phyloP scores from a whole-genome alignment of 2,113 vertebrate species.

The Gasterosteus aculeatus region DNA sequence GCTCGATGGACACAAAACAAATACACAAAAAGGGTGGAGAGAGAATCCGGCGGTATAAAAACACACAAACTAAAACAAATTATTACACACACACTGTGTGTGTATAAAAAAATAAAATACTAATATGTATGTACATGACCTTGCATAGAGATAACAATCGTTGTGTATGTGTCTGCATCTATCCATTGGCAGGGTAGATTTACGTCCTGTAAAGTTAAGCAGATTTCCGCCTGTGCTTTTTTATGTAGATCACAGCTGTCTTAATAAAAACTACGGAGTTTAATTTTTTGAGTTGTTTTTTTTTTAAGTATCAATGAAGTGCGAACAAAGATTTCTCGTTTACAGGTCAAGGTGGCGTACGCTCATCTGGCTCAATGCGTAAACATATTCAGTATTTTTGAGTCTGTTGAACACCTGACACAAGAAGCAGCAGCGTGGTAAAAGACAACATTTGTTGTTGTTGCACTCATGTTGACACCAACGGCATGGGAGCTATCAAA shows the following conservation, averaged over 20 bases:
- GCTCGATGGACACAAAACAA: slow-evolving; percentile 48
- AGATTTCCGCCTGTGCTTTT: slow-evolving; percentile 55
- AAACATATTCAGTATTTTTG: neutral
- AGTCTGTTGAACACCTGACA: neutral
- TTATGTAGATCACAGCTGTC: slow-evolving; percentile 51
- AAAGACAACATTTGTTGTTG: neutral
- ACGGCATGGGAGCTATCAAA: neutral
- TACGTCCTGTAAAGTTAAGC: slow-evolving; percentile 65
- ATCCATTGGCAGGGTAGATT: slow-evolving; percentile 47
- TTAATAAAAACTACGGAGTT: slow-evolving; percentile 48
- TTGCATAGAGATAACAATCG: slow-evolving; percentile 51
- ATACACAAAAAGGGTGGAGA: slow-evolving; percentile 34
- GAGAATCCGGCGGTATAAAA: slow-evolving; percentile 42
- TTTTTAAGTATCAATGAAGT: neutral
- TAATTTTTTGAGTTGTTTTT: neutral
- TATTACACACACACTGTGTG: neutral
- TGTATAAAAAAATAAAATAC: slow-evolving; percentile 60
- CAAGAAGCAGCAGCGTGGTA: neutral
- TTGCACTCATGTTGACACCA: slow-evolving; percentile 14
- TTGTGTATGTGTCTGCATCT: slow-evolving; percentile 18
- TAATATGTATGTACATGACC: slow-evolving; percentile 77
- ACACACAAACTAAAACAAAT: slow-evolving; percentile 52
- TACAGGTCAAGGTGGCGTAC: neutral
- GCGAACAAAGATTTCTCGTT: neutral
- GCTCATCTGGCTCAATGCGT: neutral